Evolutionary conservation across 2,113 vertebrate genomes (phyloP).

Genomic region (Tautogolabrus adspersus): DNA sequence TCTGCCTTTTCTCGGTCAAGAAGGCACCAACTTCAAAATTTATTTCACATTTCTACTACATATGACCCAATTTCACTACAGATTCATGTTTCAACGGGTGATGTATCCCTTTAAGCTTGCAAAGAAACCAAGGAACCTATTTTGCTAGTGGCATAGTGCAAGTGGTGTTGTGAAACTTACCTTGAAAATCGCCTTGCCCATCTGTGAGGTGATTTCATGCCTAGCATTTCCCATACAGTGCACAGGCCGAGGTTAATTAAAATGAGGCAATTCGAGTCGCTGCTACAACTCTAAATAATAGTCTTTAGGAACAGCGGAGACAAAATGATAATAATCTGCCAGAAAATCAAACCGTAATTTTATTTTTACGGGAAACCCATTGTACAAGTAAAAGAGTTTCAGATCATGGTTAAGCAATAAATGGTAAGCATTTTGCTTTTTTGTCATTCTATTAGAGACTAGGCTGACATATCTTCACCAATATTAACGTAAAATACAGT

Average conservation of each 20-base stretch:
- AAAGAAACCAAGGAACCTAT: neutral
- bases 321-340: neutral
- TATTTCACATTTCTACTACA: too few species aligned
- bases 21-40: too few species aligned
- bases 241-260: neutral
- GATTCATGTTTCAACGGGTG: too few species aligned
- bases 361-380: neutral
- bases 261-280: too few species aligned
- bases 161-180: neutral
- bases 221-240: neutral
- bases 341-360: neutral
- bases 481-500: neutral
- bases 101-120: too few species aligned
- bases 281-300: too few species aligned
- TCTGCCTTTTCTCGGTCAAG: too few species aligned
- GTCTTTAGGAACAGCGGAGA: too few species aligned
- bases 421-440: neutral
- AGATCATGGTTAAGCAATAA: neutral
- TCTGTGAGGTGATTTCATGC: neutral
- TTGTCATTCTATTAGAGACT: neutral
- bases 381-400: neutral
- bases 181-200: neutral
- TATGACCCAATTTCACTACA: too few species aligned
- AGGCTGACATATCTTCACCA: neutral
- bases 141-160: neutral